Evolutionary conservation across 2,888 invertebrate genomes (phyloP).

Genomic region (Pocota personata): DNA sequence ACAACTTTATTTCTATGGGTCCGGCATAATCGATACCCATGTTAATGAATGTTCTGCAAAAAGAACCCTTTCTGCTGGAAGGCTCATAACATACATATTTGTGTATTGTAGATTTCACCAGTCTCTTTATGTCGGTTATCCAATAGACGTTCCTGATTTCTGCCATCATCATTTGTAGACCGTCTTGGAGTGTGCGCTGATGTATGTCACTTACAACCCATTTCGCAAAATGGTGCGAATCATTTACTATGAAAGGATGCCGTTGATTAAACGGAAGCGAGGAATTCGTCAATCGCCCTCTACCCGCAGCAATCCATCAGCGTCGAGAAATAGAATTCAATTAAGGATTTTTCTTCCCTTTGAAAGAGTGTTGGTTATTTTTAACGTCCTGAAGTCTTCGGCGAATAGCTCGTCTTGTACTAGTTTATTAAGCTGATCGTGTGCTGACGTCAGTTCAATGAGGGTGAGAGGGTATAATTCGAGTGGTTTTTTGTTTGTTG

Average conservation of each 20-base stretch:
- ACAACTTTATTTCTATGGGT: background rate
- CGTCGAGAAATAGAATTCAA: background rate
- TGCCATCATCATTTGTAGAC: background rate
- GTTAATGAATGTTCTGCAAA: background rate
- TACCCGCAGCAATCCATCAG: background rate
- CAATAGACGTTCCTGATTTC: background rate
- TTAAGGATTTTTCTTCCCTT: background rate
- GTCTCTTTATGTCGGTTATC: background rate
- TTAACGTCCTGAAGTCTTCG: background rate
- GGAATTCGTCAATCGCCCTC: background rate
- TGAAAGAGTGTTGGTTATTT: background rate
- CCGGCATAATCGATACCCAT: conserved; percentile 6
- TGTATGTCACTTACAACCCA: background rate
- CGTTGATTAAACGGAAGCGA: background rate
- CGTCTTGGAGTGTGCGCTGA: background rate
- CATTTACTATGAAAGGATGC: background rate
- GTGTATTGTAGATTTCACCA: background rate
- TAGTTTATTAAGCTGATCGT: background rate
- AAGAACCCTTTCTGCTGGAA: background rate
- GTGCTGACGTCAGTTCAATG: background rate
- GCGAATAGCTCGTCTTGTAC: background rate
- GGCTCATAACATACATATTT: no score
- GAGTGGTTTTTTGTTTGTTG: background rate
- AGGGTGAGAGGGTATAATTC: background rate
- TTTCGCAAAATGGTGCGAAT: background rate